These are phyloP conservation scores for Sinelater perroti DNA, from an alignment of 2,888 invertebrate genomes.

Conservation along the genomic window DNA sequence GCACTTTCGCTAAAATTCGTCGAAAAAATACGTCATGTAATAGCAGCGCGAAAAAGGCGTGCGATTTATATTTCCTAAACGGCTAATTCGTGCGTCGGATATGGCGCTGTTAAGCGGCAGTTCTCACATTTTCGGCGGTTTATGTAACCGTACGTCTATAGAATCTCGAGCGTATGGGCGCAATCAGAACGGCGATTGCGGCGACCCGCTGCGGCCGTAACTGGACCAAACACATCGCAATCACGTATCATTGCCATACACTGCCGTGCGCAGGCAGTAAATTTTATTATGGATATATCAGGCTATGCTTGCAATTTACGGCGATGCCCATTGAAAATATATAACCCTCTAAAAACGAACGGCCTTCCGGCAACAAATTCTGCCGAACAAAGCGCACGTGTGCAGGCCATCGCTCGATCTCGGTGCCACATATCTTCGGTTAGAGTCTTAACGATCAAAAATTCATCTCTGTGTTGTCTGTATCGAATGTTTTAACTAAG, in stretches of 20 bases:
- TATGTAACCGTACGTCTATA: slow-evolving; percentile 16
- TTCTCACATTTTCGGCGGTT: slow-evolving; percentile 15
- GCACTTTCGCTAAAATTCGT: too few relatives aligned
- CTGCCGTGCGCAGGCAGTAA: slow-evolving; percentile 20
- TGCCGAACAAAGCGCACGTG: neutral
- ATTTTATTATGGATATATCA: slow-evolving; percentile 28
- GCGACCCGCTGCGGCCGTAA: slow-evolving; percentile 16
- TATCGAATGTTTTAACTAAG: too few relatives aligned
- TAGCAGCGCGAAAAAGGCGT: neutral
- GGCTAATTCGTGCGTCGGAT: neutral
- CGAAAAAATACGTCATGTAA: too few relatives aligned
- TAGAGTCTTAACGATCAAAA: too few relatives aligned
- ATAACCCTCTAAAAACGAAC: neutral
- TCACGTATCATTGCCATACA: slow-evolving; percentile 30
- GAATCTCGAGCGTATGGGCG: slow-evolving; percentile 16
- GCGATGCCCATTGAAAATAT: slow-evolving; percentile 2
- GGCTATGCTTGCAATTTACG: slow-evolving; percentile 24
- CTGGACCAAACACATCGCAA: slow-evolving; percentile 23
- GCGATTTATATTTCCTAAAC: neutral
- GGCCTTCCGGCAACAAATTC: neutral
- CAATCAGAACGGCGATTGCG: slow-evolving; percentile 22
- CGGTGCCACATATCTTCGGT: too few relatives aligned
- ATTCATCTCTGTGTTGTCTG: too few relatives aligned
- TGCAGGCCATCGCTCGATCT: too few relatives aligned
- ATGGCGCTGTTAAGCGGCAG: slow-evolving; percentile 6